Conservation (phyloP, 2,888 invertebrate species). For the Orthosia gothica region DNA sequence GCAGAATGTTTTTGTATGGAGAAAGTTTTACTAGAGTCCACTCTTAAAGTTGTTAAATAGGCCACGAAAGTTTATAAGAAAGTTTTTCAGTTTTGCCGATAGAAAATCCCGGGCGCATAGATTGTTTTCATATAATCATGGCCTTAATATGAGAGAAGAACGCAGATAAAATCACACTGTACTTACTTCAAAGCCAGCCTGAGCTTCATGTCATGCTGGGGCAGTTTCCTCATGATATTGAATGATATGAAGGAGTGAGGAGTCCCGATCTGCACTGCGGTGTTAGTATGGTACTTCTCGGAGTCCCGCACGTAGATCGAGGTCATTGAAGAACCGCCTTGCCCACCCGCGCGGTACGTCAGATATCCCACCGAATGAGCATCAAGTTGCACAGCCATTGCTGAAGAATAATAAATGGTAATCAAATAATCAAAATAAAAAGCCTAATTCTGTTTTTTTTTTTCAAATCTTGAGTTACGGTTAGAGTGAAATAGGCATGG, state of each 20-base stretch:
- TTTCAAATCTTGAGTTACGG: no score
- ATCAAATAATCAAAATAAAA: no score
- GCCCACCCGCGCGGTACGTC: slow-evolving; percentile 94
- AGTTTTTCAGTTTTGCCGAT: no score
- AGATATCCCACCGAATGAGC: slow-evolving; percentile 97
- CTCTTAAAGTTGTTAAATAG: no score
- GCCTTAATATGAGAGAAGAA: neutral
- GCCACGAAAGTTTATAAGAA: no score
- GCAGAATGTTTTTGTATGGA: no score
- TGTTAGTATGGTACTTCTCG: slow-evolving; percentile 93
- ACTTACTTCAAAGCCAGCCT: slow-evolving; percentile 95
- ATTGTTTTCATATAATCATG: no score
- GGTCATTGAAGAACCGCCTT: slow-evolving; percentile 94
- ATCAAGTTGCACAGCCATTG: slow-evolving; percentile 96
- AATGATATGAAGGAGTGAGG: slow-evolving; percentile 95
- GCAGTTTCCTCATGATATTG: slow-evolving; percentile 95
- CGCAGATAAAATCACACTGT: neutral
- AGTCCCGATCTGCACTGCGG: slow-evolving; percentile 95
- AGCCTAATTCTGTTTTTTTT: no score
- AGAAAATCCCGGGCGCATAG: no score
- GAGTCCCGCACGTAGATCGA: slow-evolving; percentile 96
- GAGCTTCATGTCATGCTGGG: slow-evolving; percentile 95
- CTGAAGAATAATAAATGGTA: slow-evolving; percentile 82
- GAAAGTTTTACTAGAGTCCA: no score
- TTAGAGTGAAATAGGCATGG: neutral